Base-by-base conservation (phyloP, 1,140 invertebrate genomes). In the Dendrolimus kikuchii region DNA sequence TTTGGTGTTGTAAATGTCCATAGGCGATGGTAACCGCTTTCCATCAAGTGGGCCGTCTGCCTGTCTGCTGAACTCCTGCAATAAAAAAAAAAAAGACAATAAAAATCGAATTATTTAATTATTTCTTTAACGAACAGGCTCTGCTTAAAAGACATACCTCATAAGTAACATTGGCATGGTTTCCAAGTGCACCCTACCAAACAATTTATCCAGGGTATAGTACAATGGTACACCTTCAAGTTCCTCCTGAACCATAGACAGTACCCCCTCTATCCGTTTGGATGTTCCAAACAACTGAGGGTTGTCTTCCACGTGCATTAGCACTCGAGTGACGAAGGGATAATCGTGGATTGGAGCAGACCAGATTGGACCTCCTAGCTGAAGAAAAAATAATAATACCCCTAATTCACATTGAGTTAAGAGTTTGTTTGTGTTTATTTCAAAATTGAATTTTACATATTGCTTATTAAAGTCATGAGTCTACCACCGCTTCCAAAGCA, bases 291-390 rank as follows among this genome's bases (percentile, higher is more conserved):
- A 90, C 38, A 78, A 60, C 44, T 66, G 56, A 7, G 71, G 57
- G 53, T 77, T 50, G 46, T 72, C 46, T 72, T 89, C 69, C 53
- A 91, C 68, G 40, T 85, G 60, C 51, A 68, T 54, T 40, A 91
- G 49, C 4, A 92, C 74, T 43, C 88, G 78, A 4, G 80, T 51
- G 0, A 99, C 91, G 86, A 99, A 99, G 0, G 88, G 74, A 52
- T 85, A 76, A 70, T 96, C 89, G 77, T 99, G 96, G 40, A 99
- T 89, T 7, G 93, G 92, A 7, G 91, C 95, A 5, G 92, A 91
- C 96, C 98, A 99, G 58, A 99, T 93, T 0, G 98, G 98, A 9
- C 98, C 98, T 41, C 95, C 97, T 55, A 98, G 82, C 90, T 95
- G 74, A 38, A 78, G 82, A 47, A 49, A n/a, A 51, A 49, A 23